Base-by-base conservation (phyloP, 2,888 invertebrate genomes). In the Drosophila borealis region DNA sequence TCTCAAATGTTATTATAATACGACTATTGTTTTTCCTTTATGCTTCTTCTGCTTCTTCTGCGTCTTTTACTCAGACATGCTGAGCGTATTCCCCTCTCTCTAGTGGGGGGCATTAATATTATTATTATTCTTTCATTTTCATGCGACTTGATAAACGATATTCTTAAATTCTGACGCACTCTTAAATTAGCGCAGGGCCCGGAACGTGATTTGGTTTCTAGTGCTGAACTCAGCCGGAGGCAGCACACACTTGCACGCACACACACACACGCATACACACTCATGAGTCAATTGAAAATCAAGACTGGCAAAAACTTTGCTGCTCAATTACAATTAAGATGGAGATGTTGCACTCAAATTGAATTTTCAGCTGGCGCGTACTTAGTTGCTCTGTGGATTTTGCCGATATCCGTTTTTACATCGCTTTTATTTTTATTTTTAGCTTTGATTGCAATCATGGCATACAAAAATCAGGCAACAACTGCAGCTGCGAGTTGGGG, bases 261-360 rank as follows among this genome's bases (percentile, higher is more conserved):
- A 29, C 25, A 33, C 17, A n/a, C 29, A 19, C 39, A 17, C 14
- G 10, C 21, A 51, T 42, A 42, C 37, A 42, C 59, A 56, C 70
- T 50, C 75, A 57, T 62, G 74, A 46, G 59, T 79, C 87, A 81
- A 83, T 83, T 84, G 85, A 85, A 88, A 84, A 88, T 85, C 85
- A 83, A 83, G 87, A 79, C 81, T 70, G 59, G 62, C 70, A 85
- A 88, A 86, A 87, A 89, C 78, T 76, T 75, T 74, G 75, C 77
- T 80, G 78, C 81, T 88, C 88, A 89, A 89, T 88, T 89, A 89
- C 88, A 88, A 88, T 88, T 88, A 89, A 89, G 87, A 78, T 80
- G 78, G 80, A 89, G 85, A 88, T 87, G 83, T 75, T 88, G 88
- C 81, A 80, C 73, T 80, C 81, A 84, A 86, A 88, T 88, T 84